Conservation (phyloP, 2,888 invertebrate species). For the Proisotoma minuta region DNA sequence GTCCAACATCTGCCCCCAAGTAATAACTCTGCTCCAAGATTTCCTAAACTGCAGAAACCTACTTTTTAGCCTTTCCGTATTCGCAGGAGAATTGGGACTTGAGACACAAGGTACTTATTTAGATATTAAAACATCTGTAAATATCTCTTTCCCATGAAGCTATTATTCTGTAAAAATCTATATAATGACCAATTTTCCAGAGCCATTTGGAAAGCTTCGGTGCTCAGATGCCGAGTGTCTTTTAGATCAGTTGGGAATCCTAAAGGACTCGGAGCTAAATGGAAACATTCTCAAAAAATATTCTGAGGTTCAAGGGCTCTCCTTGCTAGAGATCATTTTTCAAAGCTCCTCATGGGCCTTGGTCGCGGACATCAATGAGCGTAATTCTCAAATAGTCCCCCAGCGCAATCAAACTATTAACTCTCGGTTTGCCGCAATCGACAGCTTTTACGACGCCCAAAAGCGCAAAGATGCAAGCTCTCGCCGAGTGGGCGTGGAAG, state of each 20-base stretch:
- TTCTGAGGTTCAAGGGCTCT: constrained; percentile 30
- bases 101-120: no score
- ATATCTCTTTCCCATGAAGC: no score
- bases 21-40: constrained; percentile 38
- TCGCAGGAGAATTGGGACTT: constrained; percentile 35
- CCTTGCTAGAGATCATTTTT: constrained; percentile 39
- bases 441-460: not conserved
- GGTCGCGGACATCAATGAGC: not conserved
- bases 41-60: constrained; percentile 39
- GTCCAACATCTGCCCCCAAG: constrained; percentile 18
- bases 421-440: not conserved
- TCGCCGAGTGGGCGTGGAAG: constrained; percentile 7
- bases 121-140: no score
- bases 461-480: not conserved
- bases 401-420: not conserved
- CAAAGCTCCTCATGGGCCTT: not conserved
- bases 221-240: constrained; percentile 36
- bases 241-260: constrained; percentile 32
- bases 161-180: no score
- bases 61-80: constrained; percentile 41
- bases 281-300: constrained; percentile 35
- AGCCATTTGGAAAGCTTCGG: constrained; percentile 31
- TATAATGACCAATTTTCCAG: no score
- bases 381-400: not conserved
- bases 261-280: constrained; percentile 16